These are phyloP conservation scores for Sebastes wilsoni DNA, from an alignment of 2,797 vertebrate species.

Conservation along the genomic window DNA sequence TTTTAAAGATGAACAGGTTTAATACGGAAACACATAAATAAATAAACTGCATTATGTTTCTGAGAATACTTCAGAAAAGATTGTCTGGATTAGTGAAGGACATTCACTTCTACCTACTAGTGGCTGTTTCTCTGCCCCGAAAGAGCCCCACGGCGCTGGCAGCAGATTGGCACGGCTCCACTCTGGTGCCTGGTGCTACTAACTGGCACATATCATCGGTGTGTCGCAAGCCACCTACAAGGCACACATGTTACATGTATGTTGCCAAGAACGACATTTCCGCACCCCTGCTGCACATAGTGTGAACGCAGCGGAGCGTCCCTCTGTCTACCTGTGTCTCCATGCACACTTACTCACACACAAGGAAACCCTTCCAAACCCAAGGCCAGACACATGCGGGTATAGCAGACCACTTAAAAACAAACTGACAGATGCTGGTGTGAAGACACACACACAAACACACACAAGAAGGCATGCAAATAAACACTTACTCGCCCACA, in stretches of 20 bases:
- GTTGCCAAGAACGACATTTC: conserved; percentile 82
- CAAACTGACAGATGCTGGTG: conserved; percentile 36
- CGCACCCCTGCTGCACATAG: conserved; percentile 77
- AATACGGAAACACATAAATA: neutral
- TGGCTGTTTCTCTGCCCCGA: conserved; percentile 41
- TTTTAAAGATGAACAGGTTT: neutral
- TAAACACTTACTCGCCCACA: neutral
- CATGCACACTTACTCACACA: conserved; percentile 3
- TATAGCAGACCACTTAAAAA: conserved; percentile 12
- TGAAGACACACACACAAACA: neutral
- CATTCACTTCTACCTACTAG: conserved; percentile 30
- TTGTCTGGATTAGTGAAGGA: conserved; percentile 48
- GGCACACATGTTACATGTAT: conserved; percentile 80
- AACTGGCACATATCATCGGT: conserved; percentile 72
- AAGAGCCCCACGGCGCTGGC: conserved; percentile 62
- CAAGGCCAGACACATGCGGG: conserved; percentile 1
- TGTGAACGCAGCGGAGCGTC: conserved; percentile 71
- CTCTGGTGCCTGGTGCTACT: conserved; percentile 68
- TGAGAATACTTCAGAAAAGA: conserved; percentile 13
- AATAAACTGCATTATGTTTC: neutral
- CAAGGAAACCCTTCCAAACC: conserved; percentile 11
- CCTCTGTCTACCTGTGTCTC: conserved; percentile 74
- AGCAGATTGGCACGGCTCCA: conserved; percentile 70
- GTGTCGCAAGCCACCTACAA: conserved; percentile 71
- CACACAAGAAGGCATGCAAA: conserved; percentile 1